phyloP scores from a whole-genome alignment of 2,888 invertebrate genomes.

The Phaedon cochleariae region DNA sequence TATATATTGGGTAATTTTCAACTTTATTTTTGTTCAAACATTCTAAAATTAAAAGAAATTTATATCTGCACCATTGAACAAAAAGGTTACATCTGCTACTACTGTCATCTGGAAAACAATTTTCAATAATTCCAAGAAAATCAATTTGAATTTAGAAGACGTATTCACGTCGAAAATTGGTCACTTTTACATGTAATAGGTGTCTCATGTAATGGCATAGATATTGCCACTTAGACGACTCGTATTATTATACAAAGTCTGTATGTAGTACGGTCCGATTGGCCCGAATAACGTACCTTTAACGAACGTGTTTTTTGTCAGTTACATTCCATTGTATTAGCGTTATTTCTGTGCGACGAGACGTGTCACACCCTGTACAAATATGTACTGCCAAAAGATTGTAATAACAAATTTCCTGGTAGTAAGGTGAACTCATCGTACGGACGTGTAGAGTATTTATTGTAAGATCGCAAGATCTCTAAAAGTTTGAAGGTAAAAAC shows the following conservation, averaged over 20 bases:
- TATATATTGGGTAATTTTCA: too few relatives aligned
- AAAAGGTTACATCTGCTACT: too few relatives aligned
- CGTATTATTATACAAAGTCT: conserved; percentile 18
- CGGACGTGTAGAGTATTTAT: conserved; percentile 29
- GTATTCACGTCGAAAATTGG: conserved; percentile 13
- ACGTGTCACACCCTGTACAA: conserved; percentile 27
- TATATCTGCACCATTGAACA: too few relatives aligned
- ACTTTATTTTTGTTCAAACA: too few relatives aligned
- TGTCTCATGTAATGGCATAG: conserved; percentile 21
- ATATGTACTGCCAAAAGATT: conserved; percentile 29
- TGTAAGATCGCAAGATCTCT: conserved; percentile 32
- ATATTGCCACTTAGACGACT: conserved; percentile 14
- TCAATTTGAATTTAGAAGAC: background rate
- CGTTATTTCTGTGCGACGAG: conserved; percentile 12
- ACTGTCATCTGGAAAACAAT: too few relatives aligned
- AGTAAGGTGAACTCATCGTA: conserved; percentile 28
- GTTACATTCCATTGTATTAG: conserved; percentile 22
- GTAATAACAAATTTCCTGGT: conserved; percentile 25
- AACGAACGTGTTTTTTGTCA: background rate
- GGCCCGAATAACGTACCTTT: background rate
- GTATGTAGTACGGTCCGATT: background rate
- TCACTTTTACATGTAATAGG: conserved; percentile 27
- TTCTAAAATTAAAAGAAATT: too few relatives aligned
- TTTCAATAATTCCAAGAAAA: too few relatives aligned
- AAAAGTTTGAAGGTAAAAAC: conserved; percentile 26